A percentile compares a stretch with the other conserved stretches of the same genome.
phyloP scores from a whole-genome alignment of 2,113 vertebrate species.

The Oryzias woworae region DNA sequence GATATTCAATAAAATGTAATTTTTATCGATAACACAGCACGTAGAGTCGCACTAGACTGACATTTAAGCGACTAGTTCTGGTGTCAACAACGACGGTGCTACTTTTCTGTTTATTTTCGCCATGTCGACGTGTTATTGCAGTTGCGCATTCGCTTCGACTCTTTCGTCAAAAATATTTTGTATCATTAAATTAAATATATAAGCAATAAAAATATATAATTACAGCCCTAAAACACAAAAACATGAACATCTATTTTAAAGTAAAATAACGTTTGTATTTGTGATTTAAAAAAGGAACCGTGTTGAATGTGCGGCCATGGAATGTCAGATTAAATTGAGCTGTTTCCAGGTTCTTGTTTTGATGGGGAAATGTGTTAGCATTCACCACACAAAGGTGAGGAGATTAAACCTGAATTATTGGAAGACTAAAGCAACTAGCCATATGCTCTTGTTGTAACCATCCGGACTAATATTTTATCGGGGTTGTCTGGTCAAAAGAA shows the following conservation, averaged over 20 bases:
- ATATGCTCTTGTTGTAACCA: not conserved
- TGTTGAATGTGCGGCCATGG: too few relatives aligned
- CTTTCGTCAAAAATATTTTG: slow-evolving; percentile 45
- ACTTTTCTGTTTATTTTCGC: slow-evolving; percentile 75
- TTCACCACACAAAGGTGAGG: too few relatives aligned
- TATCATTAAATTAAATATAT: not conserved
- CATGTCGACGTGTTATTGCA: slow-evolving; percentile 68
- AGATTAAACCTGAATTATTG: too few relatives aligned
- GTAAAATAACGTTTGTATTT: too few relatives aligned
- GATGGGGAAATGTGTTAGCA: too few relatives aligned
- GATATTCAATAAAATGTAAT: not conserved
- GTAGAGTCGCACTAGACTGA: not conserved
- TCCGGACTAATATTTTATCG: not conserved
- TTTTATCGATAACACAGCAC: not conserved
- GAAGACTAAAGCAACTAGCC: too few relatives aligned
- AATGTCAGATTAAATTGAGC: too few relatives aligned
- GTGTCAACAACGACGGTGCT: slow-evolving; percentile 29
- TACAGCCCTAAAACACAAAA: not conserved
- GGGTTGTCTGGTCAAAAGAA: not conserved
- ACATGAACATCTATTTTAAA: not conserved
- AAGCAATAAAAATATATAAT: not conserved
- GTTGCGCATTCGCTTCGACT: slow-evolving; percentile 12
- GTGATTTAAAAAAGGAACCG: too few relatives aligned
- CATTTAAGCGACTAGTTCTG: slow-evolving; percentile 4
- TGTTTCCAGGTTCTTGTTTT: too few relatives aligned